Evolutionary conservation across 92 coral and sea anemone species (phyloP).

Genomic region (Epizoanthus rinbou): DNA sequence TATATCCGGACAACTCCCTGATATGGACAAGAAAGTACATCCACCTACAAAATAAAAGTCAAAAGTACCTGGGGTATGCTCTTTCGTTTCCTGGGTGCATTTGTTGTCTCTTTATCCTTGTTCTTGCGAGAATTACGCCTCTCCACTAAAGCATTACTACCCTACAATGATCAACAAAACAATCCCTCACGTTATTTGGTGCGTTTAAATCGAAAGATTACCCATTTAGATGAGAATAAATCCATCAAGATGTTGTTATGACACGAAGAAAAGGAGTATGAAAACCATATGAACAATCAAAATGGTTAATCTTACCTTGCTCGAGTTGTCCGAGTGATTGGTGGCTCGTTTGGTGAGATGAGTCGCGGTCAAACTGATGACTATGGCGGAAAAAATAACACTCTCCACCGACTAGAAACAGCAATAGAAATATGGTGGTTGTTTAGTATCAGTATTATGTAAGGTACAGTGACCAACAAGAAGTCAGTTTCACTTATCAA

Average conservation of each 20-base stretch:
- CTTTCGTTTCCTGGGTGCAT: constrained; percentile 35
- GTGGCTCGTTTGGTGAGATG: constrained; percentile 97
- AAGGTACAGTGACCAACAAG: constrained; percentile 14
- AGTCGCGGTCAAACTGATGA: constrained; percentile 96
- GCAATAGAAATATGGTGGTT: constrained; percentile 3
- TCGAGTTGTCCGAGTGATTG: constrained; percentile 81
- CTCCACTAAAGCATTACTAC: constrained; percentile 26
- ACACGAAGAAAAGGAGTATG: not conserved
- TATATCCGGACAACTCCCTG: constrained; percentile 23
- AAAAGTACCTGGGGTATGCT: constrained; percentile 28
- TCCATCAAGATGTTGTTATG: not conserved
- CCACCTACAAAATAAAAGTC: not conserved
- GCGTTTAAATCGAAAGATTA: not conserved
- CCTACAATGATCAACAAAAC: constrained; percentile 35
- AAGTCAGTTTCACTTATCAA: constrained; percentile 24
- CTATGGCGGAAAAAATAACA: constrained; percentile 98
- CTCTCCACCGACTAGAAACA: constrained; percentile 92
- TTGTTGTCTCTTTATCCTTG: constrained; percentile 28
- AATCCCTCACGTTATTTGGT: not conserved
- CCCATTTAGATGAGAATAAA: not conserved
- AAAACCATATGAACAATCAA: not conserved
- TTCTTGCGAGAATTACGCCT: constrained; percentile 40
- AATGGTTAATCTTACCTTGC: constrained; percentile 65
- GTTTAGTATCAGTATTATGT: not conserved
- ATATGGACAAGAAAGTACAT: not conserved